Evolutionary conservation across 2,797 vertebrate genomes (phyloP).

Genomic region (Centroberyx gerrardi): DNA sequence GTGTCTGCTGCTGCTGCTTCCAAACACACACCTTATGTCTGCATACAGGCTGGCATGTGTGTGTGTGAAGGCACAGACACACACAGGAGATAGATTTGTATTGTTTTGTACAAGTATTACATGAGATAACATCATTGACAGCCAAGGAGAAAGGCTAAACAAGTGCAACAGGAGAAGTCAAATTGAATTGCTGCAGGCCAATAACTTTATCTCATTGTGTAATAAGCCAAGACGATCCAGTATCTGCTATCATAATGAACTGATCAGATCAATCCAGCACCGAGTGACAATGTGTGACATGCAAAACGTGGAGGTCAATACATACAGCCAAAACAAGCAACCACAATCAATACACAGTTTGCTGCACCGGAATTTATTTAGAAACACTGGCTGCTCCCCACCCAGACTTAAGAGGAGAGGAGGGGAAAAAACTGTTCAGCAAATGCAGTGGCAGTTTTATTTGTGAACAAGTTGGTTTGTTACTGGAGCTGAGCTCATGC

Average conservation of each 20-base stretch:
- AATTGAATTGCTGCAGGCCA: background rate
- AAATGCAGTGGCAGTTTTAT: constrained; percentile 13
- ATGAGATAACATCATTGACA: background rate
- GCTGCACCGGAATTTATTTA: constrained; percentile 73
- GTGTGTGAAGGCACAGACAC: background rate
- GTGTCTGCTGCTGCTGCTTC: background rate
- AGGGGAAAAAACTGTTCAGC: constrained; percentile 28
- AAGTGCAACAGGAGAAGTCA: background rate
- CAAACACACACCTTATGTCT: background rate
- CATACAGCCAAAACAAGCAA: constrained; percentile 63
- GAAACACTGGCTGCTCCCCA: constrained; percentile 56
- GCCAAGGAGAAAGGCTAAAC: background rate
- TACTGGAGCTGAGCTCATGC: constrained; percentile 29
- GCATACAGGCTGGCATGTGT: background rate
- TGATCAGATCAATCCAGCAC: constrained; percentile 42
- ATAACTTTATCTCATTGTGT: background rate
- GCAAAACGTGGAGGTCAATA: constrained; percentile 60
- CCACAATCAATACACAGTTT: constrained; percentile 70
- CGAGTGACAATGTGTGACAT: constrained; percentile 43
- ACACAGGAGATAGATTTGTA: background rate
- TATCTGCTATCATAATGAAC: constrained; percentile 29
- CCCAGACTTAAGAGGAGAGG: constrained; percentile 38
- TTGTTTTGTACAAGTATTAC: background rate
- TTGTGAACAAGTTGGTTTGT: constrained; percentile 25
- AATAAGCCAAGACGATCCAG: constrained; percentile 12